Evolutionary conservation across 2,113 vertebrate genomes (phyloP).

Genomic region (Acanthisitta chloris): DNA sequence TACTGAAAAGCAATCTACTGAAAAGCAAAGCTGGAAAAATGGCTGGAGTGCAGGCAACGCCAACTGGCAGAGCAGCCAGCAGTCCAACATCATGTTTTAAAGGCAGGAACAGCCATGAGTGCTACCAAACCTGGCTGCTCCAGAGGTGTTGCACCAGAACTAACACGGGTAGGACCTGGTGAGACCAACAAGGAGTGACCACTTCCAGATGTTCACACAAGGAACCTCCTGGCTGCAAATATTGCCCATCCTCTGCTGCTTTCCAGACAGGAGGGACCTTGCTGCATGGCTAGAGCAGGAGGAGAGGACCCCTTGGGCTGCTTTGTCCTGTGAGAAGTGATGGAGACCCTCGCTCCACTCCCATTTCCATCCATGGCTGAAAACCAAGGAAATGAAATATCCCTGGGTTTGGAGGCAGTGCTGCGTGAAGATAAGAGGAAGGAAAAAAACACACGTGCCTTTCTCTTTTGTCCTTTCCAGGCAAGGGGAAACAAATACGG

Average conservation of each 20-base stretch:
- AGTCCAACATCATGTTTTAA: background rate
- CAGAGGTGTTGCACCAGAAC: background rate
- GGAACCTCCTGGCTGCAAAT: background rate
- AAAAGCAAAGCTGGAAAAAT: background rate
- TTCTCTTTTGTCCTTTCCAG: background rate
- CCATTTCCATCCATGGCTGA: background rate
- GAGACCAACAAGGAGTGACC: background rate
- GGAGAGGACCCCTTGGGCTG: background rate
- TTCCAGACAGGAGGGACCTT: background rate
- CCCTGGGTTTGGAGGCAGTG: background rate
- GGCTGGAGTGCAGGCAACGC: background rate
- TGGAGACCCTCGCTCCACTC: background rate
- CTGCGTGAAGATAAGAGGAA: background rate
- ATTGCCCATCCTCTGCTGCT: background rate
- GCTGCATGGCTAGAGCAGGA: background rate
- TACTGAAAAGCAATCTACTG: background rate
- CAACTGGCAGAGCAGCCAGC: background rate
- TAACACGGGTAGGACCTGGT: background rate
- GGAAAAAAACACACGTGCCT: fast-evolving
- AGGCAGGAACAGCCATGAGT: background rate
- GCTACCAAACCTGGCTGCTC: background rate
- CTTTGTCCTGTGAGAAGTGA: background rate
- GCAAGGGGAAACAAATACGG: background rate
- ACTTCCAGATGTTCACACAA: too few relatives aligned
- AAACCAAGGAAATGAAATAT: background rate